Conservation (phyloP, 1,140 invertebrate genomes). For the Eumeta japonica region DNA sequence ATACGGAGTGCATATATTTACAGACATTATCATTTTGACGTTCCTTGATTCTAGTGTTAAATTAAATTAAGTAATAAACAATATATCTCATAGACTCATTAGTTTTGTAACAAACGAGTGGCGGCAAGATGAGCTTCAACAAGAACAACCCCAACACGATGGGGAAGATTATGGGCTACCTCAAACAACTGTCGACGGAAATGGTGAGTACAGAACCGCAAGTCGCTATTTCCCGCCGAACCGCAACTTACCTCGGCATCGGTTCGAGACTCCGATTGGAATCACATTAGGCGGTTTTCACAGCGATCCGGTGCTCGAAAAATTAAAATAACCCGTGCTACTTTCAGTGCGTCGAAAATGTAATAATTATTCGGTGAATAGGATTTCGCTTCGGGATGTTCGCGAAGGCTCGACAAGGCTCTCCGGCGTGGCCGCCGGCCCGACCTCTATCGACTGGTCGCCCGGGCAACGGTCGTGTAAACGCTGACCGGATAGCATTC, state of each 20-base stretch:
- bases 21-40: slow-evolving; percentile 45
- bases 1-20: slow-evolving; percentile 31
- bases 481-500: neutral
- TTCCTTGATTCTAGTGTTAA: slow-evolving; percentile 26
- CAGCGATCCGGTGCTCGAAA: no score
- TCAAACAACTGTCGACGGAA: slow-evolving; percentile 51
- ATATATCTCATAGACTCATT: slow-evolving; percentile 10
- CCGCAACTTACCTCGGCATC: neutral
- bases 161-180: slow-evolving; percentile 52
- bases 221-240: neutral
- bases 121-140: slow-evolving; percentile 54
- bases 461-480: neutral
- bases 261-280: neutral
- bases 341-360: no score
- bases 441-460: neutral
- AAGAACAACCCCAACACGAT: slow-evolving; percentile 50
- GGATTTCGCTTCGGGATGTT: no score
- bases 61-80: neutral
- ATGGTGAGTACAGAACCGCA: slow-evolving; percentile 54
- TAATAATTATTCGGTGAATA: no score
- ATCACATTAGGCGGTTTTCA: neutral
- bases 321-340: no score
- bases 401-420: neutral
- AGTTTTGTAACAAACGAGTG: slow-evolving; percentile 11
- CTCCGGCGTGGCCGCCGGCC: neutral